A percentile compares a stretch with the other conserved stretches of the same genome.
phyloP scores from a whole-genome alignment of 2,113 vertebrate genomes.

The Microtus richardsoni region DNA sequence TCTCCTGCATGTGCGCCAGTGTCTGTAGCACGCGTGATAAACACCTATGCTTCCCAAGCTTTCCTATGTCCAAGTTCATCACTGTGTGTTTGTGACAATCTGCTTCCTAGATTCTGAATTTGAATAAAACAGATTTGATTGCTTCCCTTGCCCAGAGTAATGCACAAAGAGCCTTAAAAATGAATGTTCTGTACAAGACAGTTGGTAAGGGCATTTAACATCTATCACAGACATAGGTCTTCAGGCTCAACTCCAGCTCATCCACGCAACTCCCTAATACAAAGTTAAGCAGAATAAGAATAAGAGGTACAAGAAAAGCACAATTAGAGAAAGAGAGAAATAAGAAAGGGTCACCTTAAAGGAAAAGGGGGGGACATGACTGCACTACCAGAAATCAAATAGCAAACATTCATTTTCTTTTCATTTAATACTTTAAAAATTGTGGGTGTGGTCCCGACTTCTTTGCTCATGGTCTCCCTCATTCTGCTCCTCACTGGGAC shows the following conservation, averaged over 20 bases:
- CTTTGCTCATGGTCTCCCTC: too few species aligned
- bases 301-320: not conserved
- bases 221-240: slow-evolving; percentile 23
- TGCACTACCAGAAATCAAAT: not conserved
- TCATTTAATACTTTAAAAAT: not conserved
- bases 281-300: slow-evolving; percentile 30
- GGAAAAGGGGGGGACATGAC: not conserved
- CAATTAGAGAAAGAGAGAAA: not conserved
- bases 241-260: not conserved
- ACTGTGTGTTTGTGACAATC: slow-evolving; percentile 50
- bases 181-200: slow-evolving; percentile 58
- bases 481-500: too few species aligned
- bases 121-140: slow-evolving; percentile 53
- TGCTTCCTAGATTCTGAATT: slow-evolving; percentile 59
- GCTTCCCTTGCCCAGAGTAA: not conserved
- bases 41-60: not conserved
- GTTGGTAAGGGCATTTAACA: not conserved
- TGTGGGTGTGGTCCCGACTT: too few species aligned
- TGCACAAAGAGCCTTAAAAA: slow-evolving; percentile 57
- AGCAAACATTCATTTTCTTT: not conserved
- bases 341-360: not conserved
- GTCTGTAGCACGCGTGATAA: not conserved
- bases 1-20: not conserved
- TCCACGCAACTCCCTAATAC: not conserved
- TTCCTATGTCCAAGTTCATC: slow-evolving; percentile 13